These are phyloP conservation scores for Formica selysi DNA, from an alignment of 1,140 invertebrate genomes.

Conservation along the genomic window DNA sequence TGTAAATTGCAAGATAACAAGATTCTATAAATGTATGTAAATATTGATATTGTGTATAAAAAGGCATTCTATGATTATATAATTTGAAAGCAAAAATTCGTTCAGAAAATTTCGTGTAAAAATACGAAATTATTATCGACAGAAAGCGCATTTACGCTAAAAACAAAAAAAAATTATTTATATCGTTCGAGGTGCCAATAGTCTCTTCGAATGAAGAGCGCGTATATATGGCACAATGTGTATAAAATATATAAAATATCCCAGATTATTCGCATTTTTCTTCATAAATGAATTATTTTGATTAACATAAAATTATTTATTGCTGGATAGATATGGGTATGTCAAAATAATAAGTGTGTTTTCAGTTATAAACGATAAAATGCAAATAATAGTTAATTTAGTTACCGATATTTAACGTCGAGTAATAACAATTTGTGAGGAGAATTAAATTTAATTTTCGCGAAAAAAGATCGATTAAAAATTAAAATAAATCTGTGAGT, in stretches of 20 bases:
- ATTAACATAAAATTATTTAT: constrained; percentile 2
- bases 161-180: neutral
- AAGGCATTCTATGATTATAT: constrained; percentile 11
- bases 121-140: constrained; percentile 50
- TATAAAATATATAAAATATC: neutral
- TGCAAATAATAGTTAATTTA: neutral
- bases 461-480: neutral
- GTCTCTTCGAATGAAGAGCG: neutral
- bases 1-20: neutral
- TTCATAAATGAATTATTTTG: neutral
- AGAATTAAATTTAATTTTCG: neutral
- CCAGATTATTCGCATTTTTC: neutral
- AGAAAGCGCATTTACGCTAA: constrained; percentile 40
- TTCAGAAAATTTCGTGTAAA: constrained; percentile 17
- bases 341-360: neutral
- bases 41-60: neutral
- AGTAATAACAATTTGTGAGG: neutral
- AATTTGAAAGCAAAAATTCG: constrained; percentile 33
- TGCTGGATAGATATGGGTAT: neutral
- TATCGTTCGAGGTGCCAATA: neutral
- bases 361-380: neutral
- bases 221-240: neutral
- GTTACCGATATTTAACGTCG: neutral
- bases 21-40: neutral
- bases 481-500: neutral